phyloP scores from a whole-genome alignment of 2,888 invertebrate genomes.

The Phaedon cochleariae region DNA sequence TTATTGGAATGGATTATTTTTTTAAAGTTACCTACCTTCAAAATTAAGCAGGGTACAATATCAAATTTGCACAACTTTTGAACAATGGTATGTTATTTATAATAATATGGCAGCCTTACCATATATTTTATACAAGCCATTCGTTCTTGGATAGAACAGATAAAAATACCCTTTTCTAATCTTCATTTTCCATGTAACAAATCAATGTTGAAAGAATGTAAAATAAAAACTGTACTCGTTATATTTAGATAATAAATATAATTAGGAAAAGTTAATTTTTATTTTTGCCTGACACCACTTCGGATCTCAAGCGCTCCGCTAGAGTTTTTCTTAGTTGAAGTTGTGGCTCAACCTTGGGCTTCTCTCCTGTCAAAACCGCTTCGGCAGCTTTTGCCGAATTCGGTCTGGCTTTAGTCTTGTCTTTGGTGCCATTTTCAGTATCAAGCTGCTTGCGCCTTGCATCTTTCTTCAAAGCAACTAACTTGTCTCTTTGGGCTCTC shows the following conservation, averaged over 20 bases:
- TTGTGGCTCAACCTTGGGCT: constrained; percentile 65
- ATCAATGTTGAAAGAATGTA: constrained; percentile 58
- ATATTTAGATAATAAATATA: constrained; percentile 63
- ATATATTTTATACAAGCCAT: constrained; percentile 57
- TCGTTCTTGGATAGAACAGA: constrained; percentile 35
- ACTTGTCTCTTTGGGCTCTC: constrained; percentile 88
- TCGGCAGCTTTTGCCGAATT: constrained; percentile 80
- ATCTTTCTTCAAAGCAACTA: constrained; percentile 88
- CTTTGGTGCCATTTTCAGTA: constrained; percentile 68
- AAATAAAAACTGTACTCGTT: constrained; percentile 61
- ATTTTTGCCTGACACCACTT: constrained; percentile 70
- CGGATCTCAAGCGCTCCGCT: constrained; percentile 83
- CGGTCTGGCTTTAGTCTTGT: constrained; percentile 64
- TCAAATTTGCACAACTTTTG: constrained; percentile 40
- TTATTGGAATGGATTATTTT: constrained; percentile 33
- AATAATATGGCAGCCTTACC: constrained; percentile 54
- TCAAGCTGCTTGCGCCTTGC: constrained; percentile 83
- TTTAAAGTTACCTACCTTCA: constrained; percentile 27
- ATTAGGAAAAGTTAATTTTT: constrained; percentile 47
- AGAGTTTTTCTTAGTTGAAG: constrained; percentile 84
- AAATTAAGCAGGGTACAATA: constrained; percentile 26
- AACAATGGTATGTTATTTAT: constrained; percentile 34
- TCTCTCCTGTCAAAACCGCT: constrained; percentile 67
- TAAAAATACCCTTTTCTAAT: constrained; percentile 50
- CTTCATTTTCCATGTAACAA: constrained; percentile 53